A percentile compares a stretch with the other conserved stretches of the same genome.
Evolutionary conservation across 2,797 vertebrate species (phyloP).

Genomic region (Brotula barbata): DNA sequence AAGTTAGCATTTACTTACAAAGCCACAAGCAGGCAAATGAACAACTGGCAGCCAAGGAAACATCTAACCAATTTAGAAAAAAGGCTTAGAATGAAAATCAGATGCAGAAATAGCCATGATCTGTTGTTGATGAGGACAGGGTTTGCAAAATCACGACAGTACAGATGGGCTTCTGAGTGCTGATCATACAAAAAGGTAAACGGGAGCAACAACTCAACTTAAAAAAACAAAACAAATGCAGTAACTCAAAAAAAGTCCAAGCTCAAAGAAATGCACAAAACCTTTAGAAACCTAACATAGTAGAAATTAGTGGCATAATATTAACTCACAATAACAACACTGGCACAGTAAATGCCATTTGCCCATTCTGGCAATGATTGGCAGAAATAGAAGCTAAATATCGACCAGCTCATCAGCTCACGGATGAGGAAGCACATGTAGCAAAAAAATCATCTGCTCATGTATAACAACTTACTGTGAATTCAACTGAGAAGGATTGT

Average conservation of each 20-base stretch:
- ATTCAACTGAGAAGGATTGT: too few species aligned
- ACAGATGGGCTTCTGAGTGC: too few species aligned
- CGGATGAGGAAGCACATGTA: too few species aligned
- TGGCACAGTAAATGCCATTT: too few species aligned
- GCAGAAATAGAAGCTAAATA: too few species aligned
- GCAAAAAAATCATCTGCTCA: too few species aligned
- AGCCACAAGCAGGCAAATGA: slow-evolving; percentile 2
- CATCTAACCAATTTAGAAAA: background rate
- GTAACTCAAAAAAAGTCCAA: too few species aligned
- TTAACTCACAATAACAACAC: too few species aligned
- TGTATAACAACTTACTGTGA: too few species aligned
- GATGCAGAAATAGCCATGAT: background rate
- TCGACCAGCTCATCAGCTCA: too few species aligned
- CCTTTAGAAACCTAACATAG: slow-evolving; percentile 3
- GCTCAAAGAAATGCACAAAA: slow-evolving; percentile 25
- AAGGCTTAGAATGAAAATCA: slow-evolving; percentile 2
- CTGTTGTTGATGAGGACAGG: slow-evolving; percentile 1
- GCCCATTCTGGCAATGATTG: too few species aligned
- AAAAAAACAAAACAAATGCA: background rate
- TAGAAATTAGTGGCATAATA: too few species aligned
- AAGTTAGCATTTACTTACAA: slow-evolving; percentile 10
- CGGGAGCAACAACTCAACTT: background rate
- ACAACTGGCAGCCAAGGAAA: background rate
- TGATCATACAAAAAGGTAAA: background rate
- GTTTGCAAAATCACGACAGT: background rate